Evolutionary conservation across 2,797 vertebrate species (phyloP).

Genomic region (Philypnodon macrostomus): DNA sequence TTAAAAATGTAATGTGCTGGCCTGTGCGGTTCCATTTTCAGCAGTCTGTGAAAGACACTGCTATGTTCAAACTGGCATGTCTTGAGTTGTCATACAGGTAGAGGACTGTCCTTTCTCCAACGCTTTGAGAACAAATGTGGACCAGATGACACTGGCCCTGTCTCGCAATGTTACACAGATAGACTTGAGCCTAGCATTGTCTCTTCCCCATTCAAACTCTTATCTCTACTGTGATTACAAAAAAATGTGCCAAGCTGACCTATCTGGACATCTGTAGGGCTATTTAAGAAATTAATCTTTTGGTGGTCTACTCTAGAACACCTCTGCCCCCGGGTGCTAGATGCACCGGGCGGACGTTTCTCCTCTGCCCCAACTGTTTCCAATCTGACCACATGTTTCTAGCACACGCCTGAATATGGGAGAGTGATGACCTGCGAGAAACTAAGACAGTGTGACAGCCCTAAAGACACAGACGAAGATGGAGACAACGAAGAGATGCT

Average conservation of each 20-base stretch:
- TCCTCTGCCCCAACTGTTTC: conserved; percentile 60
- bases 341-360: conserved; percentile 36
- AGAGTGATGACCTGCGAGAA: conserved; percentile 71
- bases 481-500: conserved; percentile 33
- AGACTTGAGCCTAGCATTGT: no score
- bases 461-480: conserved; percentile 45
- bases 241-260: conserved; percentile 13
- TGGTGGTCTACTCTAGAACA: conserved; percentile 59
- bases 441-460: conserved; percentile 68
- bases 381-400: conserved; percentile 51
- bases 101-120: no score
- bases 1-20: conserved; percentile 40
- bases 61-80: conserved; percentile 15
- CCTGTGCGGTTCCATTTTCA: conserved; percentile 27
- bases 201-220: no score
- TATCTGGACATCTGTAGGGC: conserved; percentile 51
- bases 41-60: conserved; percentile 16
- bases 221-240: no score
- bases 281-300: conserved; percentile 67
- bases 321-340: conserved; percentile 31
- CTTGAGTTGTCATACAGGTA: conserved; percentile 25
- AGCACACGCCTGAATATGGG: conserved; percentile 46
- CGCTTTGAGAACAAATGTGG: no score
- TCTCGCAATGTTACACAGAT: no score
- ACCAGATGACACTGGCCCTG: no score